Base-by-base conservation (phyloP, 2,797 vertebrate genomes). In the Tinamus major region DNA sequence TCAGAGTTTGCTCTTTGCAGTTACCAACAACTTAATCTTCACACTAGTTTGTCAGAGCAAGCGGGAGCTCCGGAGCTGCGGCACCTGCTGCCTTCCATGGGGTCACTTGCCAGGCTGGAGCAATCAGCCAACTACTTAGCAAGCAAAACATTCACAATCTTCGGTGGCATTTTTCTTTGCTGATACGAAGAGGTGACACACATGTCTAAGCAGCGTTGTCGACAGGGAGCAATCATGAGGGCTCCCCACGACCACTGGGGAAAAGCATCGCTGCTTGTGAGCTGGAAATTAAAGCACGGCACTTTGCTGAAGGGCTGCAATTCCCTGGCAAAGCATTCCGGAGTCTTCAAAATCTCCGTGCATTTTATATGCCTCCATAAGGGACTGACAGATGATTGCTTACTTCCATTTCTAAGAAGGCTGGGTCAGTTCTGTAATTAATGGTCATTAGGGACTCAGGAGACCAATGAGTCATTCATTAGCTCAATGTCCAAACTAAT, bases 61-160 rank as follows among this genome's bases (percentile, higher is more conserved):
- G 59, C 91, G 74, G 61, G 88, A 65, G 37, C 3, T 58, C n/a
- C 23, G 37, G 65, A 94, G 59, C 74, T 90, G 35, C 24, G 35
- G 46, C 96, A 97, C 87, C 96, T 97, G 97, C 63, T 7, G 7
- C 88, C 89, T 96, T 81, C 39, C 48, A 58, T 18, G 0, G 21
- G 90, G 82, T 94, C 93, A 87, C 92, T 97, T 94, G 92, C 91
- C 96, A 92, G 92, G 92, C 92, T 90, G 86, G 87, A 96, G 95
- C 95, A 97, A 98, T 98, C 97, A 96, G 88, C 92, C 94, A 97
- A 72, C 94, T 96, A 92, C 95, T 97, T 96, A 96, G 94, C 70
- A 92, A 93, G 95, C 90, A 96, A 94, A 97, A 95, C 96, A 90
- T 92, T 96, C 59, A 81, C 83, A 95, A 35, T 27, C 79, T 92